Conservation (phyloP, 1,140 invertebrate species). For the Microplitis demolitor region DNA sequence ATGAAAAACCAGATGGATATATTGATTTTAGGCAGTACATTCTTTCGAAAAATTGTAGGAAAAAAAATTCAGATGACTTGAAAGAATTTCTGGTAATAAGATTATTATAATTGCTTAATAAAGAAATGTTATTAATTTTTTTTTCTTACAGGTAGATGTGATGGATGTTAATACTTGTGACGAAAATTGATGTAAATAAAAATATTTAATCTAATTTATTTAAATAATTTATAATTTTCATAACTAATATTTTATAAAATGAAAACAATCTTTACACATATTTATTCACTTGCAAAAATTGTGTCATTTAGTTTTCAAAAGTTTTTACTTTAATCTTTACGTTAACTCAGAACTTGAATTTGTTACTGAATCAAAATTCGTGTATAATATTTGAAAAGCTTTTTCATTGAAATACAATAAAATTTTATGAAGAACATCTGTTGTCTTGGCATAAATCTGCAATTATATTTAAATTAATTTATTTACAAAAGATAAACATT, state of each 20-base stretch:
- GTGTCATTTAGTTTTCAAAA: neutral
- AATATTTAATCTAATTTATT: neutral
- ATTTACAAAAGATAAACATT: neutral
- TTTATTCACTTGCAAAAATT: neutral
- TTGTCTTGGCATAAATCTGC: constrained; percentile 46
- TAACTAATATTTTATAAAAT: neutral
- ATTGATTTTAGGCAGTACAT: constrained; percentile 49
- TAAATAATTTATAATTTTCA: neutral
- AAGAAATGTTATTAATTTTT: neutral
- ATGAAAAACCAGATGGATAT: constrained; percentile 55
- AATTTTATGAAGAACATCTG: constrained; percentile 38
- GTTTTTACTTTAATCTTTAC: neutral
- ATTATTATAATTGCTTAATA: neutral
- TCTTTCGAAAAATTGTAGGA: constrained; percentile 16
- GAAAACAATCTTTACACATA: neutral
- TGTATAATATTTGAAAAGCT: constrained; percentile 39
- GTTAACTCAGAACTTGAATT: neutral
- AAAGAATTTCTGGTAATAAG: constrained; percentile 3
- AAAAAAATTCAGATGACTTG: neutral
- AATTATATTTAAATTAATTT: constrained; percentile 28
- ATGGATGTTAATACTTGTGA: neutral
- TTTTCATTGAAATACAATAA: constrained; percentile 47
- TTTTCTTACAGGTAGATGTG: constrained; percentile 28
- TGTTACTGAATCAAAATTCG: constrained; percentile 27
- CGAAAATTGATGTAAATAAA: neutral